Evolutionary conservation across 2,888 invertebrate species (phyloP), one percentile per base, ranked within the genome.

Genomic region (Pterostichus niger): DNA sequence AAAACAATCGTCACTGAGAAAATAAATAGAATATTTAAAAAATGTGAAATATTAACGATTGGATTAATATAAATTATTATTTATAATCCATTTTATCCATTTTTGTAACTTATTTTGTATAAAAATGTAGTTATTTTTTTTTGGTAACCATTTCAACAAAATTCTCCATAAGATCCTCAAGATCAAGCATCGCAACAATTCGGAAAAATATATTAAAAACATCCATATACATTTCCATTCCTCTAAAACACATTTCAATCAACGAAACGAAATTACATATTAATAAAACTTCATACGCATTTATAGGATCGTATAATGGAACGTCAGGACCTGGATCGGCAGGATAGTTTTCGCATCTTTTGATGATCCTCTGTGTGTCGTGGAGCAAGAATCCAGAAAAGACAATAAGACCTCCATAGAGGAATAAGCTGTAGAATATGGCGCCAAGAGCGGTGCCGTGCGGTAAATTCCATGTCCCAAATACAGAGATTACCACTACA

Each of bases 151-250:
- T 0, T 40, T 40, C 3, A 6, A 9, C 6, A 40, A 40, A 7
- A 40, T 40, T 40, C 6, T 40, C 40, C 6, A 40, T 40, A 40
- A 40, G 6, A 9, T 40, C 40, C 6, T 40, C 9, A 0, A 40
- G 40, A 40, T 40, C 93, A 87, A 99, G 89, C 85, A 99, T 97
- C 88, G 95, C 94, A 0, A 96, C 97, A 88, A 99, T 95, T 85
- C 99, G 93, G 87, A 99, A 95, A 90, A 99, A 99, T 88, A 99
- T 99, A 90, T 99, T 99, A 84, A 99, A 89, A 0, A 97, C 95
- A 88, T 99, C 99, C 93, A 99, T 90, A 89, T 98, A 99, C 85
- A 99, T 97, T 0, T 96, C 95, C 88, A 99, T 94, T 6, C 97
- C 96, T 83, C 98, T 99, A 92, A 77, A 94, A 93, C 85, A 84